Base-by-base conservation (phyloP, 2,797 vertebrate species). In the Gobionotothen gibberifrons region DNA sequence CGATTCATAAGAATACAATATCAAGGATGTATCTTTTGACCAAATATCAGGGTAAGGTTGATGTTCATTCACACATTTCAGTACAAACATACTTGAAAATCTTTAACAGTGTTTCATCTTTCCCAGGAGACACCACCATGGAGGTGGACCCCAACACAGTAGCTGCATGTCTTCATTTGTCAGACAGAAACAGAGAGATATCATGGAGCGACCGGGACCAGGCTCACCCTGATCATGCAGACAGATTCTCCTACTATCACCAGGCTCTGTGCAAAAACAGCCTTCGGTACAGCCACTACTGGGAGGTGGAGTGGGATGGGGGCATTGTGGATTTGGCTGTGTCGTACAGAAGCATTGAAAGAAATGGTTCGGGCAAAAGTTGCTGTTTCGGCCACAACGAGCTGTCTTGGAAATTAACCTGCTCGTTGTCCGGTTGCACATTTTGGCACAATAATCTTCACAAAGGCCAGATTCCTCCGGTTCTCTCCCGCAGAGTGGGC, bases 251-350 rank as follows among this genome's bases (percentile, higher is more conserved):
- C 12, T 56, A 22, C 60, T 78, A 40, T 17, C 19, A 79, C 65
- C 89, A 90, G 61, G 81, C 83, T 55, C 16, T 92, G 72, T 85
- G 79, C 17, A 78, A 67, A 72, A 13, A 46, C 0, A 78, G 69
- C 36, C 74, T 91, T 3, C 2, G 17, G 1, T 22, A 2, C 2
- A 52, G 53, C 48, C n/a, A 68, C 69, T 91, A 90, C 78, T 91
- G 90, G 87, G 86, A 92, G 76, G 90, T 90, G 64, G 73, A 84
- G 74, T 91, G 87, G 87, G 85, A 87, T 3, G 78, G 83, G 0
- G 89, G 89, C 16, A 15, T 84, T 43, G 61, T 90, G 0, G 89
- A 88, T 3, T 68, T 91, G 64, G 90, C 85, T 0, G 79, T 83
- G 83, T 81, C 82, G 0, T 86, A 91, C 68, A 82, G 46, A 74